These are phyloP conservation scores for Drosophila serrata DNA, from an alignment of 1,140 invertebrate species.

Conservation along the genomic window DNA sequence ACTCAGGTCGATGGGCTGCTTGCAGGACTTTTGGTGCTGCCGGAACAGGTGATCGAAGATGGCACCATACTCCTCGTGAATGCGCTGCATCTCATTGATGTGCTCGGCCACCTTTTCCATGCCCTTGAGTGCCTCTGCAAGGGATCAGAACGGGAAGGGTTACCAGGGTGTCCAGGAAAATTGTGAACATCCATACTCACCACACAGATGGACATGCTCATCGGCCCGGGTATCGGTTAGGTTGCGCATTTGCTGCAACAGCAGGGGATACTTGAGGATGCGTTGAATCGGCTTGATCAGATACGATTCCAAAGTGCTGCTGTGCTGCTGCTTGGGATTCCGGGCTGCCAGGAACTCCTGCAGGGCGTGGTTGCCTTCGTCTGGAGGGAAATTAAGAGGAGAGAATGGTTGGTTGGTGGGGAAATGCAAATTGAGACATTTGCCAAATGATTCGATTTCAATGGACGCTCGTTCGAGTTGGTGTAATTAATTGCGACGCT, in stretches of 20 bases:
- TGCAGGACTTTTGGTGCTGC: conserved; percentile 97
- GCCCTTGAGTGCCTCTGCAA: conserved; percentile 94
- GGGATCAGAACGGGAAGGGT: neutral
- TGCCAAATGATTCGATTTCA: conserved; percentile 81
- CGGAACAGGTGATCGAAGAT: conserved; percentile 98
- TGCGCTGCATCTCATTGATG: conserved; percentile 99
- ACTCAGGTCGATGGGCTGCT: conserved; percentile 97
- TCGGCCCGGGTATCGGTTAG: conserved; percentile 96
- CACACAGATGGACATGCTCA: conserved; percentile 96
- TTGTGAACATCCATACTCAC: too few relatives aligned
- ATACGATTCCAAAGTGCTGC: conserved; percentile 98
- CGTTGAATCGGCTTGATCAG: conserved; percentile 99
- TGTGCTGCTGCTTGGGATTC: conserved; percentile 98
- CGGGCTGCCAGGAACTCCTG: conserved; percentile 97
- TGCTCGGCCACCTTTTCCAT: conserved; percentile 99
- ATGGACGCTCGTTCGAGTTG: conserved; percentile 57
- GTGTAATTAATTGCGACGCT: conserved; percentile 77
- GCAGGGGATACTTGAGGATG: conserved; percentile 98
- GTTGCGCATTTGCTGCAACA: conserved; percentile 97
- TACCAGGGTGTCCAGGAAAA: neutral
- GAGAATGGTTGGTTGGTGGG: conserved; percentile 9
- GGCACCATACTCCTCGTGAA: conserved; percentile 99
- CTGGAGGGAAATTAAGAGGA: conserved; percentile 85
- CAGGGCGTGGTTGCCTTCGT: conserved; percentile 97
- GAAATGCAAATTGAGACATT: conserved; percentile 74